Conservation (phyloP, 2,113 vertebrate genomes). For the Cinclus mexicanus region DNA sequence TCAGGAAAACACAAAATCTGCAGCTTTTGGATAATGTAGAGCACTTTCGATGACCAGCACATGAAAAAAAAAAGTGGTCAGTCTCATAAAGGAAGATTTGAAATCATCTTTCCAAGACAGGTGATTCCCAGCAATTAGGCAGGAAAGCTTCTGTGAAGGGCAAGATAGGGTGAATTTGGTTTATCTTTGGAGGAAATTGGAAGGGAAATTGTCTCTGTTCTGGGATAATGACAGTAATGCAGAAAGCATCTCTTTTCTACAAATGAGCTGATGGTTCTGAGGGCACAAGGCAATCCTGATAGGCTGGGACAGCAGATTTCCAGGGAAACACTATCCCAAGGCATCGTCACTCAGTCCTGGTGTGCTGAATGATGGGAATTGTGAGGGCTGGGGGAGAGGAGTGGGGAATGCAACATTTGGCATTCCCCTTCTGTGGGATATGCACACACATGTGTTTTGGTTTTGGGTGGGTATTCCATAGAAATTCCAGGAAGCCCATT, state of each 20-base stretch:
- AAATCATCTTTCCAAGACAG: background rate
- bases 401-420: background rate
- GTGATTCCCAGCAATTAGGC: background rate
- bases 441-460: no score
- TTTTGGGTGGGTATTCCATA: background rate
- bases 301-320: background rate
- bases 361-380: background rate
- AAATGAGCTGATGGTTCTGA: background rate
- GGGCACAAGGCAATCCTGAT: background rate
- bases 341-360: background rate
- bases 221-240: background rate
- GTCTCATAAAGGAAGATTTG: background rate
- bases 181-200: background rate
- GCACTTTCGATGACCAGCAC: background rate
- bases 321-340: background rate
- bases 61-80: accelerated
- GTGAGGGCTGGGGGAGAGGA: background rate
- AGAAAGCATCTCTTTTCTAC: background rate
- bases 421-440: background rate
- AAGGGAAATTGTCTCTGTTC: background rate
- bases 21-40: background rate
- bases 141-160: background rate
- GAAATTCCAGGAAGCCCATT: background rate
- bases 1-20: background rate
- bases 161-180: background rate